Percentiles rank a stretch among this genome's conserved stretches.
phyloP scores from a whole-genome alignment of 2,888 invertebrate species.

The Stenoptilia bipunctidactyla region DNA sequence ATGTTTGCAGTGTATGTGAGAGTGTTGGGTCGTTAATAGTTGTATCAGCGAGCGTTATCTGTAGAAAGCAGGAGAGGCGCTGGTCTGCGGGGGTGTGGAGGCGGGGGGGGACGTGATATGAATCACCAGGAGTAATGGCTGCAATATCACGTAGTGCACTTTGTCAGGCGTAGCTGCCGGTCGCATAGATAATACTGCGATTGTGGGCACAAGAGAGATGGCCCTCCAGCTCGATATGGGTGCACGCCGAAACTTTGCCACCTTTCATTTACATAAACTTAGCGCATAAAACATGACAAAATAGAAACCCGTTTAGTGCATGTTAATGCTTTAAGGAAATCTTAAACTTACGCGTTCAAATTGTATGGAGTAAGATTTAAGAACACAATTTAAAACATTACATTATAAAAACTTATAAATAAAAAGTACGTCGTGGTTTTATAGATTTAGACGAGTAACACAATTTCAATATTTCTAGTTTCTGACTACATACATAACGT shows the following conservation, averaged over 20 bases:
- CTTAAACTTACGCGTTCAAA: too few relatives aligned
- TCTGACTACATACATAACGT: too few relatives aligned
- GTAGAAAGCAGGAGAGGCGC: slow-evolving; percentile 28
- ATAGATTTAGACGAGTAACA: too few relatives aligned
- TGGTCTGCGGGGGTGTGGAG: slow-evolving; percentile 24
- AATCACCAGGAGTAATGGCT: slow-evolving; percentile 69
- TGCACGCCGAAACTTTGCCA: not conserved
- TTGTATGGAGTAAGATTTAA: too few relatives aligned
- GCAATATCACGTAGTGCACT: slow-evolving; percentile 71
- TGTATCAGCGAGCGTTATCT: slow-evolving; percentile 40
- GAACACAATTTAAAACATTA: too few relatives aligned
- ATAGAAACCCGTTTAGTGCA: too few relatives aligned
- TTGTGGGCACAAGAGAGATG: slow-evolving; percentile 39
- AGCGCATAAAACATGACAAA: too few relatives aligned
- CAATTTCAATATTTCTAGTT: too few relatives aligned
- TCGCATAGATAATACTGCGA: slow-evolving; percentile 62
- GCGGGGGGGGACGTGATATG: slow-evolving; percentile 50
- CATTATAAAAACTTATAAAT: too few relatives aligned
- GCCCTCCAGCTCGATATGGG: slow-evolving; percentile 9
- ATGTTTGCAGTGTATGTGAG: slow-evolving; percentile 3
- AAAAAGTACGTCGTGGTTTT: too few relatives aligned
- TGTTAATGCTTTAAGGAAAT: too few relatives aligned
- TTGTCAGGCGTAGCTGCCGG: slow-evolving; percentile 60
- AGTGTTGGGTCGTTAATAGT: slow-evolving; percentile 43
- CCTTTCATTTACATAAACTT: too few relatives aligned